Conservation (phyloP, 2,113 vertebrate species). For the Oplegnathus fasciatus region DNA sequence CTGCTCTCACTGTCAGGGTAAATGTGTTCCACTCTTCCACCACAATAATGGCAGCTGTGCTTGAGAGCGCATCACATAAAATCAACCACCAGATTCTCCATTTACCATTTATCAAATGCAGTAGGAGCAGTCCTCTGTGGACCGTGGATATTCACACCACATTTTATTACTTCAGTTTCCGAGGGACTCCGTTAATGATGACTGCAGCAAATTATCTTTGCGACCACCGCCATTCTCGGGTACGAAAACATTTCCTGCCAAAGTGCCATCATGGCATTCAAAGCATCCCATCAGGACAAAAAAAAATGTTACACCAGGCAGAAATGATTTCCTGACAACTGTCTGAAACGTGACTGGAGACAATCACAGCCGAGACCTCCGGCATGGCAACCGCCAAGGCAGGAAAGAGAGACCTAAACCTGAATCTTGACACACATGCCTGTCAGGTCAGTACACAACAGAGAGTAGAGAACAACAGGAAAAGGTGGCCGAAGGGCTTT, state of each 20-base stretch:
- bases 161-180: no score
- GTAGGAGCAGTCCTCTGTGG: no score
- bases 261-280: conserved; percentile 32
- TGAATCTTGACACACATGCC: conserved; percentile 20
- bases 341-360: conserved; percentile 27
- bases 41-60: no score
- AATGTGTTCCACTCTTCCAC: no score
- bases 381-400: background rate
- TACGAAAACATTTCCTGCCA: conserved; percentile 65
- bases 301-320: background rate
- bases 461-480: conserved; percentile 72
- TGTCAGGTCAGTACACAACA: conserved; percentile 1
- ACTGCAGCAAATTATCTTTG: background rate
- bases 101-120: no score
- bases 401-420: conserved; percentile 26
- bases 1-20: no score
- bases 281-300: conserved; percentile 14
- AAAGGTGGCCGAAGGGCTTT: conserved; percentile 54
- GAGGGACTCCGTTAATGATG: background rate
- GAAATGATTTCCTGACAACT: conserved; percentile 41
- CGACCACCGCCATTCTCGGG: background rate
- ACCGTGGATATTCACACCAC: no score
- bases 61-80: no score
- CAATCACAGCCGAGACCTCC: background rate
- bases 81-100: no score